Percentiles rank a stretch among this genome's conserved stretches.
Conservation (phyloP, 2,797 vertebrate genomes). For the Heterohyrax brucei region DNA sequence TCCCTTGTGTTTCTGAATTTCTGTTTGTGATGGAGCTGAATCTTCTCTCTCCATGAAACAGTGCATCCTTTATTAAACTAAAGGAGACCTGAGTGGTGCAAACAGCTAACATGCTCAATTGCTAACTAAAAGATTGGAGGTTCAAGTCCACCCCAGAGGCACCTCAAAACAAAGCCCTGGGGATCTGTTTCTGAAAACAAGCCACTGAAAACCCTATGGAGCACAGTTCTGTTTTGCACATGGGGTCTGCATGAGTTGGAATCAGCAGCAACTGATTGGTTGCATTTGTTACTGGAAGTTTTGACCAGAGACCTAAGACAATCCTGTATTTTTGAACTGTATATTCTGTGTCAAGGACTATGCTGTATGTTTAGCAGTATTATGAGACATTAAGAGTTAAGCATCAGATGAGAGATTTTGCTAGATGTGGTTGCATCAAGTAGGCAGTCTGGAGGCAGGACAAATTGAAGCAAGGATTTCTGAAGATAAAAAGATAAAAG, state of each 20-base stretch:
- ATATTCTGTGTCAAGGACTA: not conserved
- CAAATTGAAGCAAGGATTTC: slow-evolving; percentile 41
- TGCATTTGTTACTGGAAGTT: not conserved
- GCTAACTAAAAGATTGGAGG: not conserved
- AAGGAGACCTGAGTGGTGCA: not conserved
- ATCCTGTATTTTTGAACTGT: not conserved
- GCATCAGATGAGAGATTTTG: not conserved
- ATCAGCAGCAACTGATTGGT: not conserved
- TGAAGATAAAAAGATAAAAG: not conserved
- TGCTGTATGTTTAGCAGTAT: not conserved
- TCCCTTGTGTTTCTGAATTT: not conserved
- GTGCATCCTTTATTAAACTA: not conserved
- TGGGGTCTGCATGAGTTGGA: not conserved
- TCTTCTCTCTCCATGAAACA: not conserved
- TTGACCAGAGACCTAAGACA: not conserved
- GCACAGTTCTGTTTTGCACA: not conserved
- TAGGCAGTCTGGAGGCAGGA: not conserved
- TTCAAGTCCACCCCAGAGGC: not conserved
- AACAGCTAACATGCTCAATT: not conserved
- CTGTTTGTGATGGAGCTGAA: not conserved
- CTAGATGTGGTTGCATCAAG: not conserved
- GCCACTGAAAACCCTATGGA: not conserved
- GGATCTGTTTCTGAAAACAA: not conserved
- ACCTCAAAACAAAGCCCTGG: not conserved
- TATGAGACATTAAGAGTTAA: not conserved